Evolutionary conservation across 2,888 invertebrate species (phyloP).

Genomic region (Mesopsocus fuscifrons): DNA sequence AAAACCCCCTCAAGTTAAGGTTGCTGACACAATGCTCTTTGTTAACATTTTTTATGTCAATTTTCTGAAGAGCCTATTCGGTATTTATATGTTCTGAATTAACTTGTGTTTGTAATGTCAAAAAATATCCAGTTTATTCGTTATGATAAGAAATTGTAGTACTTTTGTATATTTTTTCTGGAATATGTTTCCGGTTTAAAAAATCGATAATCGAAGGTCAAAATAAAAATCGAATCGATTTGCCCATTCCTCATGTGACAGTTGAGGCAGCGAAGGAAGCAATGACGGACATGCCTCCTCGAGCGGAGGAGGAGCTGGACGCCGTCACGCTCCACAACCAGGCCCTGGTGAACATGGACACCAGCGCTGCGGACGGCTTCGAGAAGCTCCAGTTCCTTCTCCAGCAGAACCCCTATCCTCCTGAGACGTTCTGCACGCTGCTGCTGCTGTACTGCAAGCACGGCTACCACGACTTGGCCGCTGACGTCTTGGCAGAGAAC

Average conservation of each 20-base stretch:
- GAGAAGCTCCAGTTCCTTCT: conserved; percentile 86
- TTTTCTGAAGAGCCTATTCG: too few relatives aligned
- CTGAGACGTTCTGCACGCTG: conserved; percentile 93
- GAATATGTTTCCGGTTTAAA: too few relatives aligned
- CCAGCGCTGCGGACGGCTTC: conserved; percentile 79
- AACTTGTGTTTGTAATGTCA: too few relatives aligned
- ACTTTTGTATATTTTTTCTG: too few relatives aligned
- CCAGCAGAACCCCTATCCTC: conserved; percentile 91
- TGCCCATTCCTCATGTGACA: conserved; percentile 20
- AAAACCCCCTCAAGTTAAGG: not conserved
- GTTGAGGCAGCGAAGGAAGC: conserved; percentile 75
- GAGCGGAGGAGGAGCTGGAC: conserved; percentile 92
- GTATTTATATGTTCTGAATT: too few relatives aligned
- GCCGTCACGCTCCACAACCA: conserved; percentile 95
- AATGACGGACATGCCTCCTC: conserved; percentile 72
- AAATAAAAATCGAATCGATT: not conserved
- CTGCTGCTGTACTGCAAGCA: conserved; percentile 89
- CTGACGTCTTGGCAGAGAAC: conserved; percentile 94
- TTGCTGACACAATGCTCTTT: too few relatives aligned
- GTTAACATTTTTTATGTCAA: too few relatives aligned
- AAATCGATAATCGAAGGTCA: too few relatives aligned
- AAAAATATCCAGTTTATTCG: too few relatives aligned
- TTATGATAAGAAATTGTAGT: too few relatives aligned
- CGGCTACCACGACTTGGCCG: conserved; percentile 93
- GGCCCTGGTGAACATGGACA: conserved; percentile 78